Conservation (phyloP, 1,140 invertebrate species). For the Streblospio benedicti region DNA sequence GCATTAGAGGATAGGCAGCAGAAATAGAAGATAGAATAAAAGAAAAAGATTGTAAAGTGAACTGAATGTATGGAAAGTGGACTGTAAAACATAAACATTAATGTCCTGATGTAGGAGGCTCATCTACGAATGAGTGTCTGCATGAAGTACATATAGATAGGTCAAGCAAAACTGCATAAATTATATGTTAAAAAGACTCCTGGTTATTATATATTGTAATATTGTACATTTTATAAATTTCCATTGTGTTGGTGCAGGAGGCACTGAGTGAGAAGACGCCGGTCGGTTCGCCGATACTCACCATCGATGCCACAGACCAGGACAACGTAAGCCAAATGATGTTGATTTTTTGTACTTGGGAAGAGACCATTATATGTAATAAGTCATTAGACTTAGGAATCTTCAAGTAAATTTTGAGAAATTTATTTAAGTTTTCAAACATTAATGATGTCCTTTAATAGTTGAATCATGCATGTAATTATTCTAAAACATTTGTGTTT, state of each 20-base stretch:
- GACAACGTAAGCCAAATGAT: conserved; percentile 15
- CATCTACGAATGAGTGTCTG: no score
- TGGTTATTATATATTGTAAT: no score
- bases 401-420: background rate
- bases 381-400: background rate
- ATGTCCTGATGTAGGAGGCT: no score
- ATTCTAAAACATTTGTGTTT: background rate
- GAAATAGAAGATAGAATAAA: no score
- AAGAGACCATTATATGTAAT: background rate
- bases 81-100: no score
- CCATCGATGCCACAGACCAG: conserved; percentile 22
- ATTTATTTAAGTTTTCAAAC: background rate
- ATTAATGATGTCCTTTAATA: background rate
- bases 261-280: conserved; percentile 21
- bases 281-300: conserved; percentile 11
- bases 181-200: no score
- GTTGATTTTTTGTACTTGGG: background rate
- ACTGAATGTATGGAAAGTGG: no score
- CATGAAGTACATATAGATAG: no score
- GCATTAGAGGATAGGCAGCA: no score
- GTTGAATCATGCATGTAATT: background rate
- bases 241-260: conserved; percentile 19
- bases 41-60: no score
- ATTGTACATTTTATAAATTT: no score
- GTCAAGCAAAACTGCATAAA: no score